Evolutionary conservation across 1,140 invertebrate genomes (phyloP).

Genomic region (Telenomus remus): DNA sequence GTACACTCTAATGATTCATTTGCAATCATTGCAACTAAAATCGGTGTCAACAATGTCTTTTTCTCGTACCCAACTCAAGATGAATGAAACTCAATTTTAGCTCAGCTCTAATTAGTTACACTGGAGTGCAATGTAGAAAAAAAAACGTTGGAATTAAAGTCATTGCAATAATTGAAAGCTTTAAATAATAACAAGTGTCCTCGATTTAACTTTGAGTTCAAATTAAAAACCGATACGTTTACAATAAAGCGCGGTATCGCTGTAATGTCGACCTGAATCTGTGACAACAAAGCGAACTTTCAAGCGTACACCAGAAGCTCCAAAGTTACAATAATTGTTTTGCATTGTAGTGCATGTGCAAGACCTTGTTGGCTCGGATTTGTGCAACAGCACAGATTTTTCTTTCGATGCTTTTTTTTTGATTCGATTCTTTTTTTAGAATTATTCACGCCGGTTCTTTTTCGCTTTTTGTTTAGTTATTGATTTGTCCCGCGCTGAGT

Average conservation of each 20-base stretch:
- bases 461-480: constrained; percentile 30
- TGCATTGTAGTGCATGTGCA: too few species aligned
- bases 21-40: constrained; percentile 1
- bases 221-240: constrained; percentile 30
- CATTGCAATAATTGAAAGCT: constrained; percentile 2
- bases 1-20: constrained; percentile 49
- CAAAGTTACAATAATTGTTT: constrained; percentile 1
- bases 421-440: constrained; percentile 40
- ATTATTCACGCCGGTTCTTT: constrained; percentile 41
- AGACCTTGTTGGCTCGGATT: too few species aligned
- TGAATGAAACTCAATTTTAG: too few species aligned
- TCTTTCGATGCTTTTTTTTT: not conserved
- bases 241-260: constrained; percentile 11
- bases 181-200: constrained; percentile 9
- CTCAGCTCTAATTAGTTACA: too few species aligned
- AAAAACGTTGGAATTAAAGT: not conserved
- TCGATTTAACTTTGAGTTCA: constrained; percentile 31
- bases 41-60: too few species aligned
- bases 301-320: not conserved
- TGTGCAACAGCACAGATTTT: too few species aligned
- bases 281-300: not conserved
- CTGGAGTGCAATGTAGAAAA: too few species aligned
- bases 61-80: too few species aligned
- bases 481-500: constrained; percentile 38
- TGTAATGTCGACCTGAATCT: constrained; percentile 24